Percentiles rank a stretch among this genome's conserved stretches.
Evolutionary conservation across 2,113 vertebrate species (phyloP).

Genomic region (Anas platyrhynchos): DNA sequence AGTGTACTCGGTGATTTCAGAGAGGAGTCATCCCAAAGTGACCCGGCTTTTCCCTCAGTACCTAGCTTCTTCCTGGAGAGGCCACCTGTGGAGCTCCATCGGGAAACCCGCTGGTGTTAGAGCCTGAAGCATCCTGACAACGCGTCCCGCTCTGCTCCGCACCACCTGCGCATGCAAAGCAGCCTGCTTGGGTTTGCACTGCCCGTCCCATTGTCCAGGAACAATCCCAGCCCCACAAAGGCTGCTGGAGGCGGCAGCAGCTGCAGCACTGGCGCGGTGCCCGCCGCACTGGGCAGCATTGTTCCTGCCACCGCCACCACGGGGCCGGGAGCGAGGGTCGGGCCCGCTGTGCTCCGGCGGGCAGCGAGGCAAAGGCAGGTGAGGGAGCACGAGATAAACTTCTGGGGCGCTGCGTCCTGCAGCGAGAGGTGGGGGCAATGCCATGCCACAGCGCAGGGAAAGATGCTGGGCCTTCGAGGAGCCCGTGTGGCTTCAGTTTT

Average conservation of each 20-base stretch:
- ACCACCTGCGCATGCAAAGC: accelerated
- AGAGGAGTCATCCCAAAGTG: not conserved
- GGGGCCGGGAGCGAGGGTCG: not conserved
- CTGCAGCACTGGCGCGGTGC: accelerated
- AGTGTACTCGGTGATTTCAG: not conserved
- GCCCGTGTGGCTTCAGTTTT: accelerated
- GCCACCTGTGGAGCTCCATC: not conserved
- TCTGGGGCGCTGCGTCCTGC: accelerated
- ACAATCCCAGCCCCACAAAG: accelerated
- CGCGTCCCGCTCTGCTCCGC: accelerated
- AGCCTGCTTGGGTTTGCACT: accelerated
- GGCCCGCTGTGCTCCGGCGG: accelerated
- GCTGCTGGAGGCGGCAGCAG: not conserved
- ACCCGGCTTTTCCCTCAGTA: not conserved
- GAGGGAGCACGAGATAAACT: not conserved
- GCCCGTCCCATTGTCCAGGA: accelerated
- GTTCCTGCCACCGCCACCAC: accelerated
- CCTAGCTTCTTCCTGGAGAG: not conserved
- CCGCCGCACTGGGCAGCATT: accelerated
- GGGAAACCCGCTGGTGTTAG: not conserved
- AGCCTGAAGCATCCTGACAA: not conserved
- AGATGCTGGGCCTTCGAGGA: accelerated
- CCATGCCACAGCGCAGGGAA: too few species aligned
- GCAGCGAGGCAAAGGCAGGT: not conserved
- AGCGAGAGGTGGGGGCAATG: accelerated